Conservation (phyloP, 1,140 invertebrate genomes). For the Tetramorium parvispinum region DNA sequence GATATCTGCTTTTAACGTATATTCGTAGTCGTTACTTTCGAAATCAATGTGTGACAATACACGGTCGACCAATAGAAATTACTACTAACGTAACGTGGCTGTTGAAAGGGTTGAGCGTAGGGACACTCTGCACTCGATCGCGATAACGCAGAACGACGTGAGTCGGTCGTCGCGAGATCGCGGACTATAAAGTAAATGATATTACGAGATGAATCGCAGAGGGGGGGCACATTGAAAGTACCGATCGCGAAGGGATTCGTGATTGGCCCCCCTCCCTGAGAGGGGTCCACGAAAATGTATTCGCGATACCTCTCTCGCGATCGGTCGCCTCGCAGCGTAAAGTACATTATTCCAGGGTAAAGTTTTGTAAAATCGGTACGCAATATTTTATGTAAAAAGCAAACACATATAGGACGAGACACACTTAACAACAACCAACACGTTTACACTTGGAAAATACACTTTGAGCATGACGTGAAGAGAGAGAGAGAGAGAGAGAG, state of each 20-base stretch:
- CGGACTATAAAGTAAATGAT: neutral
- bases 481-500: conserved; percentile 14
- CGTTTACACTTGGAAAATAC: conserved; percentile 15
- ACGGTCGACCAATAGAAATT: neutral
- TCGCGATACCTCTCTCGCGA: conserved; percentile 9
- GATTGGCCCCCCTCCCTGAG: no score
- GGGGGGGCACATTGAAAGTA: conserved; percentile 10
- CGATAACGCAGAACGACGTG: conserved; percentile 26
- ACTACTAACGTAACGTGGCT: neutral
- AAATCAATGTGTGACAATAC: conserved; percentile 25
- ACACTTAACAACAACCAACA: conserved; percentile 14
- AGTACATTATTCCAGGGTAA: conserved; percentile 66
- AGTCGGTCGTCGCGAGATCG: conserved; percentile 17
- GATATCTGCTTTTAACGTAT: neutral
- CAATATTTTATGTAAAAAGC: conserved; percentile 82
- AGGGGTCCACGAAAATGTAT: neutral
- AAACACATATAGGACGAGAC: conserved; percentile 1
- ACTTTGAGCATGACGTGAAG: neutral
- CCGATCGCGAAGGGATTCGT: conserved; percentile 27
- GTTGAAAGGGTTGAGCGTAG: conserved; percentile 25
- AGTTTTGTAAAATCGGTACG: conserved; percentile 74
- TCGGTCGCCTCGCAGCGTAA: conserved; percentile 57
- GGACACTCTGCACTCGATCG: conserved; percentile 58
- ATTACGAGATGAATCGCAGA: conserved; percentile 17
- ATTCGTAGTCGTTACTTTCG: neutral